These are phyloP conservation scores for Leucophenga montana DNA, from an alignment of 2,888 invertebrate genomes.

Conservation along the genomic window DNA sequence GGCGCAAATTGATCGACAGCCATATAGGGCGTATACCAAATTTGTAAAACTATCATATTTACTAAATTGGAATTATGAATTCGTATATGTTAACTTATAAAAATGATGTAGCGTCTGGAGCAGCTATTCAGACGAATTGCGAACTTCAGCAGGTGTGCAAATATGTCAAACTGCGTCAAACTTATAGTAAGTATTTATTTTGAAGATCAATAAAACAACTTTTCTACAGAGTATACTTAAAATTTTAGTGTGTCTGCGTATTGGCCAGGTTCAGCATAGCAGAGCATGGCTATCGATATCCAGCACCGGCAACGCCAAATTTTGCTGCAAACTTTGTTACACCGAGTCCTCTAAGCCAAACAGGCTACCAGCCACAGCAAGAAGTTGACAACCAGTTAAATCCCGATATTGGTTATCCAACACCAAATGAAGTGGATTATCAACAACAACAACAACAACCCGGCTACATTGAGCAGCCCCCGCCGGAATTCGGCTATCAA, in stretches of 20 bases:
- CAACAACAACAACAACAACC: neutral
- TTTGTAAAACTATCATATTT: neutral
- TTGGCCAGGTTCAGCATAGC: constrained; percentile 45
- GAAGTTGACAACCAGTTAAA: too few relatives aligned
- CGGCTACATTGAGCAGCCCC: neutral
- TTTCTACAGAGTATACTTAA: neutral
- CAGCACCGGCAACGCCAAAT: constrained; percentile 28
- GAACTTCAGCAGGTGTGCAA: constrained; percentile 6
- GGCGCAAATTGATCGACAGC: constrained; percentile 34
- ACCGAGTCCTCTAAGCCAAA: neutral
- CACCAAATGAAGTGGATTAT: neutral
- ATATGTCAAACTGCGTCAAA: neutral
- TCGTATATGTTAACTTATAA: neutral
- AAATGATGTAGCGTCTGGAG: neutral
- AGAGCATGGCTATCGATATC: constrained; percentile 53
- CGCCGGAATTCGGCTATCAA: neutral
- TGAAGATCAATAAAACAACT: too few relatives aligned
- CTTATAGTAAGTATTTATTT: neutral
- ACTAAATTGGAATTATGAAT: neutral
- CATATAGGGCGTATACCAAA: constrained; percentile 10
- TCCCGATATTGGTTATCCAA: neutral
- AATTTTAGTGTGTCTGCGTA: constrained; percentile 10
- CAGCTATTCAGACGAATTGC: constrained; percentile 1
- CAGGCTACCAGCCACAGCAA: too few relatives aligned
- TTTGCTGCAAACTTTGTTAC: neutral